Conservation (phyloP, 2,888 invertebrate species). For the Meiosimyza decipiens region DNA sequence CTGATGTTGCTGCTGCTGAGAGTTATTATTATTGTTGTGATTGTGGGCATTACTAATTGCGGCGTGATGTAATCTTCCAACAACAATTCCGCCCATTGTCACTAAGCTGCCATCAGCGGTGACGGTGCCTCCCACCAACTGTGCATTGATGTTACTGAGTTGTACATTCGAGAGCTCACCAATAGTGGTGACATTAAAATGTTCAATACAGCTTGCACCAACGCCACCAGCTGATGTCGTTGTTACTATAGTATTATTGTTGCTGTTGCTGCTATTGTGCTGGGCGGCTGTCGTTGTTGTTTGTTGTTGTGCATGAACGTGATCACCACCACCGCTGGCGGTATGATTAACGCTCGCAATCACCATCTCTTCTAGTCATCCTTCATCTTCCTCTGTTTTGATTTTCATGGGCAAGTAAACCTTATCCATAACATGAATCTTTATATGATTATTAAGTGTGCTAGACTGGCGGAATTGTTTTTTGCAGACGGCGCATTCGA, state of each 20-base stretch:
- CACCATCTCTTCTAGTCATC: constrained; percentile 67
- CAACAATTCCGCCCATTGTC: constrained; percentile 62
- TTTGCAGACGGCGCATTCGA: constrained; percentile 67
- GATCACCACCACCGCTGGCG: constrained; percentile 45
- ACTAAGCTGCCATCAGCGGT: constrained; percentile 62
- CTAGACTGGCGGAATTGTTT: constrained; percentile 68
- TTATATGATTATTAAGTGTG: constrained; percentile 67
- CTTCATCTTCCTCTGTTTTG: constrained; percentile 66
- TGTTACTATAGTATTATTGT: constrained; percentile 49
- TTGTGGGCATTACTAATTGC: constrained; percentile 39
- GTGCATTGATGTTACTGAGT: constrained; percentile 50
- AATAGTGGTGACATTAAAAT: constrained; percentile 57
- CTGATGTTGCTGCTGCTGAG: constrained; percentile 42
- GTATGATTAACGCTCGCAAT: constrained; percentile 55
- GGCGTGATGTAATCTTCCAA: constrained; percentile 55
- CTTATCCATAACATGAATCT: constrained; percentile 67
- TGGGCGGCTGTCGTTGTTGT: constrained; percentile 48
- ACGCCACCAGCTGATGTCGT: constrained; percentile 45
- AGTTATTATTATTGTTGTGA: constrained; percentile 20
- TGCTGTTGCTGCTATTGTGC: constrained; percentile 47
- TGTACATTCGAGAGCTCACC: constrained; percentile 54
- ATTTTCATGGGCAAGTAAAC: constrained; percentile 66
- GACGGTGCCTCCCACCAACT: constrained; percentile 59
- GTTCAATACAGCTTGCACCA: constrained; percentile 46
- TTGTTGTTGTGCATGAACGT: constrained; percentile 46